Evolutionary conservation across 2,113 vertebrate genomes (phyloP).

Genomic region (Loxodonta africana): DNA sequence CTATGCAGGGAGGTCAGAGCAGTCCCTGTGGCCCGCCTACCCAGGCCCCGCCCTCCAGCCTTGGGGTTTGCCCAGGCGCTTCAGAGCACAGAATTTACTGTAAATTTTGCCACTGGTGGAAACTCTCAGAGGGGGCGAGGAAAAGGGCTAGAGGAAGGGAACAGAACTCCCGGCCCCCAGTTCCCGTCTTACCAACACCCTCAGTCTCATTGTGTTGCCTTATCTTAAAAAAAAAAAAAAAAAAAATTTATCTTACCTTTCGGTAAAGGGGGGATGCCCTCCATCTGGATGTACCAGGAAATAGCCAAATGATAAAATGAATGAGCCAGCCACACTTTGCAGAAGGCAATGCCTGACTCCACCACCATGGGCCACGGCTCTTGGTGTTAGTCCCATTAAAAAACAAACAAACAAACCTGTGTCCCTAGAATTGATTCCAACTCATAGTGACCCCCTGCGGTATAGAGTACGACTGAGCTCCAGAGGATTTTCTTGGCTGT

Average conservation of each 20-base stretch:
- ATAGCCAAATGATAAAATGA: neutral
- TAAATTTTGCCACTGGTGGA: slow-evolving; percentile 86
- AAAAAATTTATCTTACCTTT: slow-evolving; percentile 59
- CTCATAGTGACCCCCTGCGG: neutral
- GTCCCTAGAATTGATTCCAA: neutral
- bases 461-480: neutral
- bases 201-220: slow-evolving; percentile 15
- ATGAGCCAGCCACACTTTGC: neutral
- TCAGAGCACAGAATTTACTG: slow-evolving; percentile 80
- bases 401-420: neutral
- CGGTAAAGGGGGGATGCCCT: slow-evolving; percentile 74
- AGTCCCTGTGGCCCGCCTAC: slow-evolving; percentile 68
- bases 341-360: neutral
- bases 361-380: neutral
- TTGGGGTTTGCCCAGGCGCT: slow-evolving; percentile 87
- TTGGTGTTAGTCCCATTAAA: neutral
- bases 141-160: slow-evolving; percentile 40
- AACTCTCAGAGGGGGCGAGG: slow-evolving; percentile 85
- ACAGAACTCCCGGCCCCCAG: slow-evolving; percentile 52
- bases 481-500: neutral
- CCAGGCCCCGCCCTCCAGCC: slow-evolving; percentile 67
- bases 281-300: slow-evolving; percentile 62
- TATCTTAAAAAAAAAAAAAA: neutral
- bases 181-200: slow-evolving; percentile 76
- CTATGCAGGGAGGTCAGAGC: slow-evolving; percentile 77